Base-by-base conservation (phyloP, 2,113 vertebrate genomes). In the Pygoscelis antarcticus region DNA sequence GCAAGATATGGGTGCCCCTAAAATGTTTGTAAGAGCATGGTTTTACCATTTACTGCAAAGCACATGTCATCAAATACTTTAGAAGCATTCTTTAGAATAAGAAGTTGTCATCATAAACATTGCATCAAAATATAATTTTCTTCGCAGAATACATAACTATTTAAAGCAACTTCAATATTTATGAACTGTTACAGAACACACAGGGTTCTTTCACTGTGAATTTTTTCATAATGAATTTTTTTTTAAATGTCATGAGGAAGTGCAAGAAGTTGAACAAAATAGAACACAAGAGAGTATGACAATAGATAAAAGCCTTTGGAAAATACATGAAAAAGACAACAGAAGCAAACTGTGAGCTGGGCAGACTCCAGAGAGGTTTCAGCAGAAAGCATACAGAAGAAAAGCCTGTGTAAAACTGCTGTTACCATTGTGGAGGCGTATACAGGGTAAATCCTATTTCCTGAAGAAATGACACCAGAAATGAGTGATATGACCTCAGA, bases 311-410 rank as follows among this genome's bases (percentile, higher is more conserved):
- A 87, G 29, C 3, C 15, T 74, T 75, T 64, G 17, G 23, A 87
- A 87, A 0, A 68, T 38, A 66, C 54, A 91, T 2, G 10, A 82
- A 80, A 90, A 23, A 62, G 32, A 65, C 21, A 93, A 57, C 4
- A 79, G 22, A 89, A 94, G n/a, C 62, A 93, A 78, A 79, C 92
- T 64, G 76, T 96, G 93, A 90, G 61, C 90, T 96, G 92, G 96
- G 96, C 92, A 98, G 95, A 95, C 94, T 98, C 95, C 44, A 76
- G 93, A 95, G 60, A 66, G 1, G 11, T 92, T 95, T 94, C 58
- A 62, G 66, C 65, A 96, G 87, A 91, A 36, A 65, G 4, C 9
- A 82, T 29, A 61, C 6, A 38, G 51, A 62, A 72, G 20, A 66
- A 47, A 66, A 49, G 16, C 60, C 72, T 79, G 22, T 58, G 29